Evolutionary conservation across 2,113 vertebrate genomes (phyloP).

Genomic region (Tiliqua scincoides): DNA sequence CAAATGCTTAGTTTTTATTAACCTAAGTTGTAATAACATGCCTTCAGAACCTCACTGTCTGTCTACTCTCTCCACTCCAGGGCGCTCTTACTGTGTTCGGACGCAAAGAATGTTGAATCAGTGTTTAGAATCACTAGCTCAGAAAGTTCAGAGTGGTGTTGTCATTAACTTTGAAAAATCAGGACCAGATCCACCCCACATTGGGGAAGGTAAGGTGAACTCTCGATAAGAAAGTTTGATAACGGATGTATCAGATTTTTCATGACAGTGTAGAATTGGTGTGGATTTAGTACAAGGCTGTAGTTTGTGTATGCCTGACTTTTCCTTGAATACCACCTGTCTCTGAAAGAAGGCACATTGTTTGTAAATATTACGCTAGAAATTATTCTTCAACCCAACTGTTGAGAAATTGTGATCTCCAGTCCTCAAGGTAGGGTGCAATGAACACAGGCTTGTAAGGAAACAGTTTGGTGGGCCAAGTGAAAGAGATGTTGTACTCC

Average conservation of each 20-base stretch:
- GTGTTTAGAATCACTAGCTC: slow-evolving; percentile 85
- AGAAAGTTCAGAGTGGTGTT: slow-evolving; percentile 87
- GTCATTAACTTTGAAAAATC: slow-evolving; percentile 87
- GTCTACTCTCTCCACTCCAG: slow-evolving; percentile 58
- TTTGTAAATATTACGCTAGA: background rate
- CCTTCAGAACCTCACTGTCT: background rate
- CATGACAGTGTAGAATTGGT: background rate
- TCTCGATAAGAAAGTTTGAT: background rate
- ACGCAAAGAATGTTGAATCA: slow-evolving; percentile 87
- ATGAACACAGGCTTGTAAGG: too few species aligned
- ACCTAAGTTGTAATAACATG: background rate
- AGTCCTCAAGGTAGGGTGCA: too few species aligned
- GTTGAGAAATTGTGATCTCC: too few species aligned
- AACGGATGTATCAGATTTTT: background rate
- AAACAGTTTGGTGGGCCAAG: too few species aligned
- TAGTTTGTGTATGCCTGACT: background rate
- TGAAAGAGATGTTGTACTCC: too few species aligned
- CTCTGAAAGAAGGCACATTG: too few species aligned
- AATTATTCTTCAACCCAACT: background rate
- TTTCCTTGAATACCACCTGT: background rate
- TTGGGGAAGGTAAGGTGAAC: slow-evolving; percentile 78
- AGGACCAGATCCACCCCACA: slow-evolving; percentile 80
- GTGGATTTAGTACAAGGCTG: background rate
- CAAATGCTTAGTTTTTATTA: background rate
- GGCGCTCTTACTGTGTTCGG: slow-evolving; percentile 85